Percentiles rank a stretch among this genome's conserved stretches.
Evolutionary conservation across 2,888 invertebrate species (phyloP).

Genomic region (Pachliopta kotzebuea): DNA sequence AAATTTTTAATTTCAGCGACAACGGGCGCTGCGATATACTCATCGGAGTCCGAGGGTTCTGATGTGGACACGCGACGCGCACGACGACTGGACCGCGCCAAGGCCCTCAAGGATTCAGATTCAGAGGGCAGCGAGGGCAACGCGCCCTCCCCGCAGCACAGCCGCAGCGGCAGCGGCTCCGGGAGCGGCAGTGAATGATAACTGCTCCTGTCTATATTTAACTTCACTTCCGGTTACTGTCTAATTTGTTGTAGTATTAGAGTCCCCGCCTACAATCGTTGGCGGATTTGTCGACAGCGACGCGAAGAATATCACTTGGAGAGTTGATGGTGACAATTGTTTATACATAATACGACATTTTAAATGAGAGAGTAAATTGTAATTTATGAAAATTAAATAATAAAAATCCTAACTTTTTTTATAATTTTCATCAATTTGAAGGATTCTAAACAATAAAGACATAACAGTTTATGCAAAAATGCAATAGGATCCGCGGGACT

Average conservation of each 20-base stretch:
- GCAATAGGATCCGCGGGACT: too few species aligned
- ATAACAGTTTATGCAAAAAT: too few species aligned
- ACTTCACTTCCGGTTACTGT: not conserved
- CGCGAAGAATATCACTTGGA: too few species aligned
- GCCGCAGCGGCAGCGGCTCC: slow-evolving; percentile 38
- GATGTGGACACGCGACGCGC: slow-evolving; percentile 89
- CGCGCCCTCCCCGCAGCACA: slow-evolving; percentile 39
- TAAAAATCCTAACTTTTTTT: too few species aligned
- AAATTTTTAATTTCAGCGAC: slow-evolving; percentile 50
- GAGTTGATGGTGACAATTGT: too few species aligned
- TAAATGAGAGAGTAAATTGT: too few species aligned
- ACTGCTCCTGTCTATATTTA: not conserved
- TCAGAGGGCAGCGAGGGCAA: slow-evolving; percentile 73
- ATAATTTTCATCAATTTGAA: too few species aligned
- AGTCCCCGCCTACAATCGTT: too few species aligned
- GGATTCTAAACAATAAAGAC: too few species aligned
- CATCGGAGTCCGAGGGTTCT: slow-evolving; percentile 92
- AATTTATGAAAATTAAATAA: too few species aligned
- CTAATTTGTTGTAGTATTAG: not conserved
- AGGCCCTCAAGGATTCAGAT: slow-evolving; percentile 90
- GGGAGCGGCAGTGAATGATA: slow-evolving; percentile 47
- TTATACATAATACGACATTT: too few species aligned
- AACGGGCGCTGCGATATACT: slow-evolving; percentile 87
- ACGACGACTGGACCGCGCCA: slow-evolving; percentile 87
- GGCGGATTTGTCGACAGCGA: too few species aligned